Percentiles rank a stretch among this genome's conserved stretches.
phyloP scores from a whole-genome alignment of 2,888 invertebrate genomes.

The Eurois occulta region DNA sequence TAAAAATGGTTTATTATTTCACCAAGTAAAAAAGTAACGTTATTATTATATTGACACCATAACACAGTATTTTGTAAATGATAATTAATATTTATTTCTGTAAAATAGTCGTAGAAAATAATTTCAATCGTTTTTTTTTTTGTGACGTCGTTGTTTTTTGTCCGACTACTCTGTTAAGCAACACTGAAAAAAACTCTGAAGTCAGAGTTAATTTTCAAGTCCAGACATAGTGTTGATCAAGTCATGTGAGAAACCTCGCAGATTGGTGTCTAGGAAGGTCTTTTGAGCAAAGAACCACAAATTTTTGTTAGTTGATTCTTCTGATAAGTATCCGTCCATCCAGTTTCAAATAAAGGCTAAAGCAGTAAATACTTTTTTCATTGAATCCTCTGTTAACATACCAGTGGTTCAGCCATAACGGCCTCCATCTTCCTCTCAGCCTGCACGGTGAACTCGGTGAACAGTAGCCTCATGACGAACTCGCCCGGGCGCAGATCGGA shows the following conservation, averaged over 20 bases:
- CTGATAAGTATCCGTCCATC: not conserved
- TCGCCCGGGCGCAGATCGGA: slow-evolving; percentile 96
- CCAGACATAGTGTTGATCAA: not conserved
- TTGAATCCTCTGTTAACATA: slow-evolving; percentile 75
- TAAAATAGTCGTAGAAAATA: not conserved
- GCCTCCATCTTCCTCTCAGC: slow-evolving; percentile 99
- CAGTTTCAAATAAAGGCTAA: not conserved
- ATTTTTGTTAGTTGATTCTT: not conserved
- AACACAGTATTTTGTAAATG: not conserved
- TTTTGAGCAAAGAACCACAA: not conserved
- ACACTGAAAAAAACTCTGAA: not conserved
- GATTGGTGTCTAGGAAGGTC: not conserved
- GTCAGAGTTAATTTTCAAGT: not conserved
- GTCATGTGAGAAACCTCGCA: not conserved
- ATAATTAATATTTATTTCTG: not conserved
- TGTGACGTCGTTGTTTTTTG: not conserved
- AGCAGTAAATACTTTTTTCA: not conserved
- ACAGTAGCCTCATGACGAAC: slow-evolving; percentile 98
- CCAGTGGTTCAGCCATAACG: slow-evolving; percentile 97
- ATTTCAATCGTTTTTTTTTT: not conserved
- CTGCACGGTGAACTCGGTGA: slow-evolving; percentile 98
- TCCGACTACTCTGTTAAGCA: not conserved
- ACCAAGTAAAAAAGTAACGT: not conserved
- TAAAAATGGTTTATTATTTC: not conserved
- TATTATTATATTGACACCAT: not conserved